Percentiles rank a stretch among this genome's conserved stretches.
These are phyloP conservation scores for Drosophila ohnishii DNA, from an alignment of 1,140 invertebrate species.

Conservation along the genomic window DNA sequence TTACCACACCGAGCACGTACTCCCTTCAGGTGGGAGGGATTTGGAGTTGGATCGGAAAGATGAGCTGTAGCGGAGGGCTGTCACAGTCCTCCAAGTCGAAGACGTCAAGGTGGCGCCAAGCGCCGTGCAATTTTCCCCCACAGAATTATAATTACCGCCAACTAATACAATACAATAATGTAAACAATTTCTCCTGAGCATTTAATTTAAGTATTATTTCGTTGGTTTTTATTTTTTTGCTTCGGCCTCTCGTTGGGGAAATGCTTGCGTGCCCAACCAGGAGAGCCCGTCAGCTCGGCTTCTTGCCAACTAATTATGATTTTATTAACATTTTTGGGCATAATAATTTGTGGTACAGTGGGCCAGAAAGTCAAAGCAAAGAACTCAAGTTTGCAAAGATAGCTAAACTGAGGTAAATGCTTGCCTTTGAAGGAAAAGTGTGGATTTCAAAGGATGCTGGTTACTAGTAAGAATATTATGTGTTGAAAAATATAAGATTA, in stretches of 20 bases:
- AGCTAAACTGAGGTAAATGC: no score
- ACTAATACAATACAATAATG: constrained; percentile 69
- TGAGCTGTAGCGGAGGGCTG: constrained; percentile 37
- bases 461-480: not conserved
- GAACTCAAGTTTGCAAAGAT: not conserved
- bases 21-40: not conserved
- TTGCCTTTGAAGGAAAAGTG: not conserved
- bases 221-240: constrained; percentile 19
- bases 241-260: constrained; percentile 19
- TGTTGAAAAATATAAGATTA: not conserved
- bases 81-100: constrained; percentile 65
- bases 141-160: constrained; percentile 49
- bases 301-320: constrained; percentile 44
- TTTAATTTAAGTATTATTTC: constrained; percentile 46
- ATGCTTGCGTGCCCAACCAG: constrained; percentile 57
- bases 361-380: not conserved
- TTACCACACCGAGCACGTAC: constrained; percentile 26
- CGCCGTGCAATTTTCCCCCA: constrained; percentile 56
- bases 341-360: constrained; percentile 50
- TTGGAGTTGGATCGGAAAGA: constrained; percentile 3
- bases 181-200: constrained; percentile 48
- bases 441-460: not conserved
- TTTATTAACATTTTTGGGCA: constrained; percentile 74
- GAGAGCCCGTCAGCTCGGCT: constrained; percentile 26
- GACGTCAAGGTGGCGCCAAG: constrained; percentile 69